Percentiles rank a stretch among this genome's conserved stretches.
These are phyloP conservation scores for Entomobrya multifasciata DNA, from an alignment of 2,888 invertebrate species.

Conservation along the genomic window DNA sequence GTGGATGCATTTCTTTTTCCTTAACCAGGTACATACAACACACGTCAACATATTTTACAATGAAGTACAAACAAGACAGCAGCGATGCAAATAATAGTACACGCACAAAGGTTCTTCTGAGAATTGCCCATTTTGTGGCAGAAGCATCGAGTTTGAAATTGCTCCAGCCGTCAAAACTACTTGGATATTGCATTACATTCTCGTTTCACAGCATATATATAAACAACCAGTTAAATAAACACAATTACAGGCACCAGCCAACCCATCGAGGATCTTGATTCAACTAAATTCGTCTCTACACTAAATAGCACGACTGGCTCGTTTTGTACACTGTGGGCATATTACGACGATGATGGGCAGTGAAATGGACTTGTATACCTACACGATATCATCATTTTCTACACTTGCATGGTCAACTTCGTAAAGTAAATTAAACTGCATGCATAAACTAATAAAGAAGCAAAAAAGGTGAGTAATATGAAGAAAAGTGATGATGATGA, in stretches of 20 bases:
- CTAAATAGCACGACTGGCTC: not conserved
- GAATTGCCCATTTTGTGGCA: constrained; percentile 53
- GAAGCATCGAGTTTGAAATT: constrained; percentile 40
- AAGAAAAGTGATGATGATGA: constrained; percentile 8
- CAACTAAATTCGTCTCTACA: constrained; percentile 44
- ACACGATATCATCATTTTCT: not conserved
- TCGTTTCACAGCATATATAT: constrained; percentile 22
- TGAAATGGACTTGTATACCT: constrained; percentile 22
- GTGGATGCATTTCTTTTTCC: constrained; percentile 47
- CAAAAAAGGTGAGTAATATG: constrained; percentile 41
- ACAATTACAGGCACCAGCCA: constrained; percentile 65
- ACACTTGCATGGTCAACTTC: constrained; percentile 56
- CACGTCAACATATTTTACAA: constrained; percentile 50
- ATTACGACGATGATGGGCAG: constrained; percentile 7
- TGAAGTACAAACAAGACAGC: constrained; percentile 35
- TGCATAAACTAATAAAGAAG: constrained; percentile 67
- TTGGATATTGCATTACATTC: constrained; percentile 42
- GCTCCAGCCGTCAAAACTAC: constrained; percentile 42
- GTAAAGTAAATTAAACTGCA: constrained; percentile 72
- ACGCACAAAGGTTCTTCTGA: constrained; percentile 17
- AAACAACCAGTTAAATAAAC: constrained; percentile 61
- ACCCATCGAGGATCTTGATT: constrained; percentile 57
- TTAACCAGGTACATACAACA: constrained; percentile 47
- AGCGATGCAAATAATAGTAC: not conserved
- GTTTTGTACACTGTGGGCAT: not conserved